Evolutionary conservation across 2,888 invertebrate species (phyloP).

Genomic region (Laspeyria flexula): DNA sequence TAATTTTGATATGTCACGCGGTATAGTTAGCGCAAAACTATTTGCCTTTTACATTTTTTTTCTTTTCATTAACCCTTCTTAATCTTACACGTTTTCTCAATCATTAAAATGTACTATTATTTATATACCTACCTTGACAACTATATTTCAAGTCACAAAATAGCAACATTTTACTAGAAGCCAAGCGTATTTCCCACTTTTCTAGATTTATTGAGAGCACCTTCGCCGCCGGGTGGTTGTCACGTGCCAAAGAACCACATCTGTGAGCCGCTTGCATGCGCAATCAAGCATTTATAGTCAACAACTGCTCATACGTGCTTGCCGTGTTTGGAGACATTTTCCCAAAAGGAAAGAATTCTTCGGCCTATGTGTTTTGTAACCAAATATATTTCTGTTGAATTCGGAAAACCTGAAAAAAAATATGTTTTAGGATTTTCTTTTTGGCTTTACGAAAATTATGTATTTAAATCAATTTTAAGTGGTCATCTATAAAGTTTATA

Average conservation of each 20-base stretch:
- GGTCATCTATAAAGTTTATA: no score
- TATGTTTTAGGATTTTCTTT: no score
- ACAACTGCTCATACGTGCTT: constrained; percentile 28
- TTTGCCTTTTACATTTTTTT: no score
- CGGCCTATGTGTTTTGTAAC: neutral
- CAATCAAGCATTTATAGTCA: constrained; percentile 45
- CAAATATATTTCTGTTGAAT: neutral
- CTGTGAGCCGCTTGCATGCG: constrained; percentile 28
- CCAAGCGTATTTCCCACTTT: neutral
- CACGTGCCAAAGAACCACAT: constrained; percentile 37
- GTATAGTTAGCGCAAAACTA: no score
- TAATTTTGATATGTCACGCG: no score
- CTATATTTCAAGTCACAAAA: no score
- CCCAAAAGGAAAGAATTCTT: neutral
- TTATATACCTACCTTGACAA: no score
- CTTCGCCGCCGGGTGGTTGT: constrained; percentile 17
- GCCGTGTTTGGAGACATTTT: constrained; percentile 6
- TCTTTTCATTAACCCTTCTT: no score
- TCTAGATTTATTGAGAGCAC: neutral
- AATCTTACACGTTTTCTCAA: no score
- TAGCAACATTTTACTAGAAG: neutral
- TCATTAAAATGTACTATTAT: no score
- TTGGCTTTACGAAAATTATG: no score
- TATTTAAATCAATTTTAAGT: no score
- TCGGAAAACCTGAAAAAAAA: neutral